These are phyloP conservation scores for Epinotia nisella DNA, from an alignment of 2,888 invertebrate species.

Conservation along the genomic window DNA sequence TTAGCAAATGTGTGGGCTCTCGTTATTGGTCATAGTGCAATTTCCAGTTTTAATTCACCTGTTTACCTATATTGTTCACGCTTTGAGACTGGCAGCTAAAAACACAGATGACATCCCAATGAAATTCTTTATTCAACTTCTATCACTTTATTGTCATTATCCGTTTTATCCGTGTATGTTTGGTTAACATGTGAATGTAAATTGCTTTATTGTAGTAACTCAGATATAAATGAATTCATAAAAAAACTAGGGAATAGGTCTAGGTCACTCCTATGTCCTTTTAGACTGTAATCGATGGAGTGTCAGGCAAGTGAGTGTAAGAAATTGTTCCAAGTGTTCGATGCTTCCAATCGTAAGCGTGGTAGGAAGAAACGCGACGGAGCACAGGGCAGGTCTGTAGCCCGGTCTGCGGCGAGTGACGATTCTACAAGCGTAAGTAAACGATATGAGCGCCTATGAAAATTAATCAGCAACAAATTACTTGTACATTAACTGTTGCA, in stretches of 20 bases:
- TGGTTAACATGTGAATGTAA: constrained; percentile 62
- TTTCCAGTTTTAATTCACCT: not conserved
- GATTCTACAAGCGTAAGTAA: constrained; percentile 74
- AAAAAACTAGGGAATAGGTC: constrained; percentile 53
- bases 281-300: constrained; percentile 66
- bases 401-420: constrained; percentile 67
- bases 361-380: constrained; percentile 66
- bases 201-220: constrained; percentile 58
- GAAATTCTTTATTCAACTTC: constrained; percentile 70
- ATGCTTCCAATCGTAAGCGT: constrained; percentile 69
- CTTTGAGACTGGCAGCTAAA: constrained; percentile 31
- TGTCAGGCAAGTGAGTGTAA: constrained; percentile 76
- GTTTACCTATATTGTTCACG: not conserved
- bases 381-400: constrained; percentile 50
- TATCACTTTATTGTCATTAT: constrained; percentile 57
- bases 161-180: constrained; percentile 62
- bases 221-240: constrained; percentile 49
- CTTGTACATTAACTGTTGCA: constrained; percentile 1
- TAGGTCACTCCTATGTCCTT: constrained; percentile 57
- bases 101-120: constrained; percentile 36
- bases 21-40: too few species aligned
- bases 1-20: too few species aligned
- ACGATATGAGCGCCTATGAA: not conserved
- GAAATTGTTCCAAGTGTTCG: constrained; percentile 76
- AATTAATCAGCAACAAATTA: constrained; percentile 10